Base-by-base conservation (phyloP, 1,140 invertebrate species). In the Mycetomoellerius zeteki region DNA sequence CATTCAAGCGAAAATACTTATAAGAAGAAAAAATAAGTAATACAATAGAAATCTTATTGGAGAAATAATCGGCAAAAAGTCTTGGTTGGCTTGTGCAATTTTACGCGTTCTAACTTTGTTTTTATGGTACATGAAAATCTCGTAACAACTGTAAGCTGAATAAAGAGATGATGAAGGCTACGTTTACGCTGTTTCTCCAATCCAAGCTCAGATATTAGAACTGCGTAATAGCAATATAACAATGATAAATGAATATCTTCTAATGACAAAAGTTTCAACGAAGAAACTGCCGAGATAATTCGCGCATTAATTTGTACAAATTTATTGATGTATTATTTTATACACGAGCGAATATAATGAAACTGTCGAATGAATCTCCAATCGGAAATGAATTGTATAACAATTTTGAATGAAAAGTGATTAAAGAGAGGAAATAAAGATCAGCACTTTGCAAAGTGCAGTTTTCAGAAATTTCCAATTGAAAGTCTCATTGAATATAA, bases 91-190 rank as follows among this genome's bases (percentile, higher is more conserved):
- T 54, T 8, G 24, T 10, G 67, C 33, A 7, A 27, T 14, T 43
- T 81, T 27, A 21, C 27, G 33, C 24, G 52, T 47, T 24, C 12
- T 14, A 24, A 47, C 24, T 73, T 24, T 3, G 69, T n/a, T 58
- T 73, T 82, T 47, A 47, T 12, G 37, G 4, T 27, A 21, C 43
- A 84, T 73, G 24, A 73, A 73, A 73, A 60, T 82, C 37, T 72
- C 37, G 0, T 33, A 72, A 21, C 4, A 1, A 30, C 0, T 12
- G 16, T 43, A 10, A 47, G 7, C 21, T 10, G 21, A n/a, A n/a
- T 30, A 33, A 69, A 6, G 19, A 77, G 21, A 16, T 37, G 27
- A 54, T 30, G 76, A 73, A 73, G 21, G 10, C 2, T 43, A 16
- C 3, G 8, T 37, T 21, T 7, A 14, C 24, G 37, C 5, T 30